phyloP scores from a whole-genome alignment of 1,140 invertebrate genomes.

The Steinernema khuongi region DNA sequence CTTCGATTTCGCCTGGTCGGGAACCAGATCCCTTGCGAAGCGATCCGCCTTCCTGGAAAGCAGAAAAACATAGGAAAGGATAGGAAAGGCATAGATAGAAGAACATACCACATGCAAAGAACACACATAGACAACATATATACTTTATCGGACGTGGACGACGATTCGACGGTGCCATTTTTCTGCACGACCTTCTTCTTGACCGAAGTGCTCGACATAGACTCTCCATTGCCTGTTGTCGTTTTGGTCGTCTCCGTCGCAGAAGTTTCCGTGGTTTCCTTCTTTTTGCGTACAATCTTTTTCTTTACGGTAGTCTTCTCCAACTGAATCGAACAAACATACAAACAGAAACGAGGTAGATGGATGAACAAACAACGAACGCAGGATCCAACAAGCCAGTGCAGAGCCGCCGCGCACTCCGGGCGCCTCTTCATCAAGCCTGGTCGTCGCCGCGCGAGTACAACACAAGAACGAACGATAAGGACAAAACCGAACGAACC shows the following conservation, averaged over 20 bases:
- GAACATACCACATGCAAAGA: neutral
- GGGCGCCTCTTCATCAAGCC: neutral
- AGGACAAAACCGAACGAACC: neutral
- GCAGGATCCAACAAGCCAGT: neutral
- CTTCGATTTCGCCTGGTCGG: neutral
- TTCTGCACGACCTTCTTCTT: neutral
- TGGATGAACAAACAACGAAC: neutral
- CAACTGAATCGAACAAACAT: conserved; percentile 15
- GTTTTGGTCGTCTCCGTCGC: neutral
- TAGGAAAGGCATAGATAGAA: neutral
- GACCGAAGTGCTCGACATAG: neutral
- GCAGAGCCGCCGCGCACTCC: neutral
- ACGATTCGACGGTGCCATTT: neutral
- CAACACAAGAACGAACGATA: neutral
- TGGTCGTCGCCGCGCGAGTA: neutral
- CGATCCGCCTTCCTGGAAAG: neutral
- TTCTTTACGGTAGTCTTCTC: conserved; percentile 39
- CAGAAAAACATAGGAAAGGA: conserved; percentile 3
- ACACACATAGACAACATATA: conserved; percentile 1
- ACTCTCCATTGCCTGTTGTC: conserved; percentile 7
- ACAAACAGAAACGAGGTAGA: neutral
- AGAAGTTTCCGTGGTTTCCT: conserved; percentile 25
- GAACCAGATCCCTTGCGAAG: conserved; percentile 1
- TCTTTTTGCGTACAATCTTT: conserved; percentile 31
- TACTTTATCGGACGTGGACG: neutral